A percentile compares a stretch with the other conserved stretches of the same genome.
Evolutionary conservation across 2,888 invertebrate genomes (phyloP).

Genomic region (Acleris cristana): DNA sequence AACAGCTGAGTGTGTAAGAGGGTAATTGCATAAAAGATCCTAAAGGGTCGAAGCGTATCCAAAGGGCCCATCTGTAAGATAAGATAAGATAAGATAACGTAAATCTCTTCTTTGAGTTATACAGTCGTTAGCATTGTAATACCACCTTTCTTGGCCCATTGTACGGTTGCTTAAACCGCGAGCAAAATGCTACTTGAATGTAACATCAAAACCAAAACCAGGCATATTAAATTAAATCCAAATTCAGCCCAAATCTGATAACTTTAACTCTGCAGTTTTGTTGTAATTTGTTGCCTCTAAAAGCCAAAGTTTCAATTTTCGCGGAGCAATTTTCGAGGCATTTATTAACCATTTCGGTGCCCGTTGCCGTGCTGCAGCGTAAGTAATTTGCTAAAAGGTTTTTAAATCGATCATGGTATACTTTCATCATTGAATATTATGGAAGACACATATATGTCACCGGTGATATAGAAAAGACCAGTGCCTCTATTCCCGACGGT

Average conservation of each 20-base stretch:
- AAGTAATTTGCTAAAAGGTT: constrained; percentile 29
- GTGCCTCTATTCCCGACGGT: too few relatives aligned
- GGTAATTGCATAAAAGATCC: too few relatives aligned
- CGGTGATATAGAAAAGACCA: background rate
- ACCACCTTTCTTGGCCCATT: too few relatives aligned
- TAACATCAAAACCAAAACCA: background rate
- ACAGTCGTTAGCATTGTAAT: too few relatives aligned
- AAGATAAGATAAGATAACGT: too few relatives aligned
- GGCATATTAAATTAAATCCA: constrained; percentile 13
- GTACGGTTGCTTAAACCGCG: too few relatives aligned
- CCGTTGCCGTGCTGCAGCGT: constrained; percentile 1
- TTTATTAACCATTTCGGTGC: constrained; percentile 44
- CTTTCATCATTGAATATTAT: background rate
- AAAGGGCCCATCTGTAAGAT: too few relatives aligned
- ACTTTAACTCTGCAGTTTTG: constrained; percentile 51
- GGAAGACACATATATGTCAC: background rate
- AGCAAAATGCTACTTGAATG: too few relatives aligned
- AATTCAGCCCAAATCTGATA: constrained; percentile 45
- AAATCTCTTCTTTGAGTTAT: too few relatives aligned
- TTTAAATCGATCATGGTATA: constrained; percentile 23
- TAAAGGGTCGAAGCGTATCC: too few relatives aligned
- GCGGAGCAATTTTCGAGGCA: constrained; percentile 48
- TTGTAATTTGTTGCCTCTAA: constrained; percentile 54
- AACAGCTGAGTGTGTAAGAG: too few relatives aligned
- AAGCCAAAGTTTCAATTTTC: constrained; percentile 47